Percentiles rank a stretch among this genome's conserved stretches.
These are phyloP conservation scores for Stegodyphus dumicola DNA, from an alignment of 1,140 invertebrate genomes.

Conservation along the genomic window DNA sequence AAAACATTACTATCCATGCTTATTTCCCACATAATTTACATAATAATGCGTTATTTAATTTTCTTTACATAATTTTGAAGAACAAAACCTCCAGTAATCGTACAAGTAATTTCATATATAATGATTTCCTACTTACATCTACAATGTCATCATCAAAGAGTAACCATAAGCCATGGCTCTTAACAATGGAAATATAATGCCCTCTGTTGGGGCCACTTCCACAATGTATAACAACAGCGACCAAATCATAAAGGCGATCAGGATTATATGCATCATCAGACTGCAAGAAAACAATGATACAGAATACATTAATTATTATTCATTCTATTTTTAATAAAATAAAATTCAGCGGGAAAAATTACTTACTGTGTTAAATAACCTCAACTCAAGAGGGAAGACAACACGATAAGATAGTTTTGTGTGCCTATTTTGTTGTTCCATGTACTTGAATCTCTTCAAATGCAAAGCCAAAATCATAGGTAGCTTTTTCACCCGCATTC, in stretches of 20 bases:
- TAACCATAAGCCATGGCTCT: conserved; percentile 98
- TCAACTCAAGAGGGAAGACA: conserved; percentile 96
- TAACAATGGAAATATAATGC: conserved; percentile 99
- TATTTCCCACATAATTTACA: too few species aligned
- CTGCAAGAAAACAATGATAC: conserved; percentile 71
- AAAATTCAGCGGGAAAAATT: neutral
- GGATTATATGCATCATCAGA: conserved; percentile 98
- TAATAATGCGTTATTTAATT: too few species aligned
- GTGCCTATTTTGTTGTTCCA: conserved; percentile 98
- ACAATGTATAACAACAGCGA: conserved; percentile 99
- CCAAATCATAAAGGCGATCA: conserved; percentile 96
- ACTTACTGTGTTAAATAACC: conserved; percentile 96
- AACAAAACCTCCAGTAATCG: too few species aligned
- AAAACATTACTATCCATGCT: too few species aligned
- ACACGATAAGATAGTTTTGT: conserved; percentile 99
- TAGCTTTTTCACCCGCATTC: conserved; percentile 98
- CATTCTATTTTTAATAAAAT: neutral
- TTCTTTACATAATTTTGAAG: too few species aligned
- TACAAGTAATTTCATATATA: too few species aligned
- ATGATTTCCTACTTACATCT: conserved; percentile 80
- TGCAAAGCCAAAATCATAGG: conserved; percentile 98
- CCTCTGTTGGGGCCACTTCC: conserved; percentile 98
- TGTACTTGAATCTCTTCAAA: conserved; percentile 97
- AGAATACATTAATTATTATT: neutral
- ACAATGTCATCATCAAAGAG: conserved; percentile 99